Percentiles rank a stretch among this genome's conserved stretches.
Conservation (phyloP, 1,140 invertebrate species). For the Drosophila kohkoa region DNA sequence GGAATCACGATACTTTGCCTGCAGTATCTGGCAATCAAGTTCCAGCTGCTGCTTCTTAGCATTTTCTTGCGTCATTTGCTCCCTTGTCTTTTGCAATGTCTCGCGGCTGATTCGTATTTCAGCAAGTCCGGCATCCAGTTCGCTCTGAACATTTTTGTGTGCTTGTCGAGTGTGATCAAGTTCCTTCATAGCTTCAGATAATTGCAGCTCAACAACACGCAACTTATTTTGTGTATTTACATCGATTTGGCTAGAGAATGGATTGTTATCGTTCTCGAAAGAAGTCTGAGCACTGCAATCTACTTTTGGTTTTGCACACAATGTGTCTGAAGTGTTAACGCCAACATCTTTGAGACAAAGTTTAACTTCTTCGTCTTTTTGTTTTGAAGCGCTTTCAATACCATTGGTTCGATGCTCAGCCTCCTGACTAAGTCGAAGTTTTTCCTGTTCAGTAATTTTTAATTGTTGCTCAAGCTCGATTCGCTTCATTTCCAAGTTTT, state of each 20-base stretch:
- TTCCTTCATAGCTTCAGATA: slow-evolving; percentile 19
- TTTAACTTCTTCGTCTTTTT: not conserved
- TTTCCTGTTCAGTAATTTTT: slow-evolving; percentile 25
- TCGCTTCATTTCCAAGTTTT: slow-evolving; percentile 9
- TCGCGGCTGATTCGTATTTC: not conserved
- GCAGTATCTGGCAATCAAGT: slow-evolving; percentile 71
- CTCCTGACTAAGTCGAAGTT: slow-evolving; percentile 52
- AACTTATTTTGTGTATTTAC: slow-evolving; percentile 1
- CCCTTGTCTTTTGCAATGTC: not conserved
- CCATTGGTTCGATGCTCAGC: slow-evolving; percentile 32
- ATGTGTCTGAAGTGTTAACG: not conserved
- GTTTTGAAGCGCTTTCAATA: not conserved
- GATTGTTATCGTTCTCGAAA: too few relatives aligned
- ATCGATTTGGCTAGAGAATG: too few relatives aligned
- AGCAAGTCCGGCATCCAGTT: slow-evolving; percentile 20
- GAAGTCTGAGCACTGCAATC: not conserved
- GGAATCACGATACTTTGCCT: slow-evolving; percentile 70
- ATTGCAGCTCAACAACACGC: not conserved
- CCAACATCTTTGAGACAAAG: not conserved
- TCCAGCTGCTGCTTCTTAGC: slow-evolving; percentile 40
- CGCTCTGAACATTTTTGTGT: slow-evolving; percentile 15
- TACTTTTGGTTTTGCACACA: not conserved
- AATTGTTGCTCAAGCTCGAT: slow-evolving; percentile 15
- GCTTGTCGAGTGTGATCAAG: slow-evolving; percentile 8
- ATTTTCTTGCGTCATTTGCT: not conserved